Percentiles rank a stretch among this genome's conserved stretches.
Evolutionary conservation across 2,888 invertebrate species (phyloP).

Genomic region (Muschampia plurimacula): DNA sequence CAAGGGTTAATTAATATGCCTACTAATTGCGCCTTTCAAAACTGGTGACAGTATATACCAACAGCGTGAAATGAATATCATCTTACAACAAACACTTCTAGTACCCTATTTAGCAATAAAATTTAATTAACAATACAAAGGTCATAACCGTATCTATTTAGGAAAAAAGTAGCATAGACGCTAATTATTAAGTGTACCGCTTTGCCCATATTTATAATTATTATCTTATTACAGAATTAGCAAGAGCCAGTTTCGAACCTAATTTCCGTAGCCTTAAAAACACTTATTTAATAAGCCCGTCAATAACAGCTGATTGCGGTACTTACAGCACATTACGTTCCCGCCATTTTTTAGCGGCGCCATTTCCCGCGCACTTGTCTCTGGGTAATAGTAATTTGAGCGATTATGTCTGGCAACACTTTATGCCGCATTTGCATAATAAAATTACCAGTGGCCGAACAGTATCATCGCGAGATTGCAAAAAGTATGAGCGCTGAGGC

Average conservation of each 20-base stretch:
- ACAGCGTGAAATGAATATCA: not conserved
- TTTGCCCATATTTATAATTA: constrained; percentile 27
- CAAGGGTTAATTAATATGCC: not conserved
- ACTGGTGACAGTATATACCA: not conserved
- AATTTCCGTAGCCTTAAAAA: constrained; percentile 39
- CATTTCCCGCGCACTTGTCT: constrained; percentile 59
- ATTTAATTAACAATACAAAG: constrained; percentile 10
- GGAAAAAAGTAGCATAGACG: constrained; percentile 8
- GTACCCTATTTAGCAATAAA: constrained; percentile 5
- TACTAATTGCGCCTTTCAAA: not conserved
- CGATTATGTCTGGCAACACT: constrained; percentile 81
- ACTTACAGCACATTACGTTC: constrained; percentile 54
- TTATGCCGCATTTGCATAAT: constrained; percentile 83
- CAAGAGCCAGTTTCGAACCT: constrained; percentile 36
- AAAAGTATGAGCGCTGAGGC: constrained; percentile 61
- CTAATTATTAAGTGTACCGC: constrained; percentile 12
- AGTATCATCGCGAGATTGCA: constrained; percentile 60
- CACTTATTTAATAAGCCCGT: constrained; percentile 44
- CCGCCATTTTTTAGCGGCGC: constrained; percentile 61
- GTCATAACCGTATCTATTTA: not conserved
- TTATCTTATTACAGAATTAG: constrained; percentile 37
- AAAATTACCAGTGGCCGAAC: constrained; percentile 72
- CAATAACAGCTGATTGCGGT: constrained; percentile 52
- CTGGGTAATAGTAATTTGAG: constrained; percentile 67
- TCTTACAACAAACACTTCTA: not conserved